Percentiles rank a stretch among this genome's conserved stretches.
Evolutionary conservation across 2,888 invertebrate genomes (phyloP).

Genomic region (Dromius quadrimaculatus): DNA sequence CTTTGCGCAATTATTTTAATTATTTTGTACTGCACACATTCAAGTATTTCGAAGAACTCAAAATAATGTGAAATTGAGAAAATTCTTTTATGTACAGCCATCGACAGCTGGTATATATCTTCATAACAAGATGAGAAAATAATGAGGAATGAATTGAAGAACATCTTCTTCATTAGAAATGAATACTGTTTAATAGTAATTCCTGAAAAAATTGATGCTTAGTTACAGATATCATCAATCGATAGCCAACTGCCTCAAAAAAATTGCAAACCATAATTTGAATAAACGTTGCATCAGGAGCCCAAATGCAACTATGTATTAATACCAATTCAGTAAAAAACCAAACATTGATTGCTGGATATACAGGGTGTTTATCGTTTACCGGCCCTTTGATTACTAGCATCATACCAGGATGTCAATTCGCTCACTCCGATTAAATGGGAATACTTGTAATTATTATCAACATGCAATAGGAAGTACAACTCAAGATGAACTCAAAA

Average conservation of each 20-base stretch:
- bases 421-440: neutral
- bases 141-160: no score
- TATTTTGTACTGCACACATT: neutral
- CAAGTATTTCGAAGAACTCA: neutral
- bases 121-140: no score
- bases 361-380: conserved; percentile 4
- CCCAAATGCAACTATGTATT: conserved; percentile 2
- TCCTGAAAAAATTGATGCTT: no score
- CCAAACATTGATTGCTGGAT: neutral
- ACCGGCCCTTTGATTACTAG: conserved; percentile 6
- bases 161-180: no score
- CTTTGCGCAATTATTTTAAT: neutral
- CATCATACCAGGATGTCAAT: neutral
- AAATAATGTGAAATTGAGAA: no score
- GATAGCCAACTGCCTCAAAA: no score
- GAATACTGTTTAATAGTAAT: no score
- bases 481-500: no score
- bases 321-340: neutral
- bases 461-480: conserved; percentile 2
- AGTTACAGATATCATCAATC: no score
- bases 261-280: neutral
- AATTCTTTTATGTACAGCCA: no score
- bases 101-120: no score
- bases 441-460: neutral
- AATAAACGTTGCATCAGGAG: conserved; percentile 3